Percentiles rank a stretch among this genome's conserved stretches.
phyloP scores from a whole-genome alignment of 2,888 invertebrate genomes.

The Ophion ventricosus region DNA sequence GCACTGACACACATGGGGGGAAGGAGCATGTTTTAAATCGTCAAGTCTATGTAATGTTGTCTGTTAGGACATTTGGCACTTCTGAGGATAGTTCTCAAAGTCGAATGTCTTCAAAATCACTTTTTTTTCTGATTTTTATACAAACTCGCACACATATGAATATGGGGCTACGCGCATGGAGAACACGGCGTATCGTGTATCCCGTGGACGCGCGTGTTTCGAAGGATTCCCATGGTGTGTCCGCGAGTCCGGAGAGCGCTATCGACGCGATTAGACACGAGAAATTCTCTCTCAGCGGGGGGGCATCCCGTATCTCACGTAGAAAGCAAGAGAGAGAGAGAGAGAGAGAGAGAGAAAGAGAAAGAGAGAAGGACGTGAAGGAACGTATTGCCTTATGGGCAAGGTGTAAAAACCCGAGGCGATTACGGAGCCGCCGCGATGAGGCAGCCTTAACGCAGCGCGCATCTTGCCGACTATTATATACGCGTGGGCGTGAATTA shows the following conservation, averaged over 20 bases:
- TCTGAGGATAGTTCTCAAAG: background rate
- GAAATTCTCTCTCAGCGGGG: constrained; percentile 76
- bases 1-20: background rate
- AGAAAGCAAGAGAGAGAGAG: constrained; percentile 12
- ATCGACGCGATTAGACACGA: constrained; percentile 77
- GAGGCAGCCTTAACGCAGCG: constrained; percentile 44
- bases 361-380: background rate
- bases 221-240: constrained; percentile 73
- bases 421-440: constrained; percentile 67
- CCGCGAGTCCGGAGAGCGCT: constrained; percentile 51
- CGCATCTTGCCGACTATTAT: constrained; percentile 43
- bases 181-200: constrained; percentile 63
- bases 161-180: constrained; percentile 38
- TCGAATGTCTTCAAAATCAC: background rate
- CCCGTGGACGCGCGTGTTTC: constrained; percentile 67
- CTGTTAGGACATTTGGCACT: background rate
- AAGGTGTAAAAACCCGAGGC: constrained; percentile 76
- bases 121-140: background rate
- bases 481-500: constrained; percentile 80
- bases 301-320: constrained; percentile 74
- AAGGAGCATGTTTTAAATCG: no score
- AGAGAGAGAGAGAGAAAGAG: constrained; percentile 53
- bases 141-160: background rate
- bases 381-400: constrained; percentile 71
- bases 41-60: no score